Percentiles rank a stretch among this genome's conserved stretches.
These are phyloP conservation scores for Hydrochoerus hydrochaeris DNA, from an alignment of 2,113 vertebrate genomes.

Conservation along the genomic window DNA sequence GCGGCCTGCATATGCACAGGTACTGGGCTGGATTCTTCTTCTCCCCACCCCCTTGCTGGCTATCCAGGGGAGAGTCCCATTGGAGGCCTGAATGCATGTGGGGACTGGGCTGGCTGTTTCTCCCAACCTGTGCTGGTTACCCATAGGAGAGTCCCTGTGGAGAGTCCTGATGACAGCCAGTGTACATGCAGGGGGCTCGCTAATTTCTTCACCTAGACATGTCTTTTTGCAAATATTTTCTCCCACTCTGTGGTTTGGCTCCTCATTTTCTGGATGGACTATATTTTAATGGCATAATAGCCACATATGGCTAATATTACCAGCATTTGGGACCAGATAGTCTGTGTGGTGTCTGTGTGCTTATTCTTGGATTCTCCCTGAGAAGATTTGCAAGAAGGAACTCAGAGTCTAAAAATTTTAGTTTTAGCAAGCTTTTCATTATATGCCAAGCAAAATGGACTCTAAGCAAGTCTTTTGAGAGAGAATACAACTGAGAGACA, in stretches of 20 bases:
- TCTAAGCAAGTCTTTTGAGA: not conserved
- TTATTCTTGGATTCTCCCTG: not conserved
- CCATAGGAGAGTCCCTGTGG: no score
- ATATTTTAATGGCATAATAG: not conserved
- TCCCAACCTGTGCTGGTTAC: no score
- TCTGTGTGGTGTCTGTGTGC: not conserved
- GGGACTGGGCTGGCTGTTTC: no score
- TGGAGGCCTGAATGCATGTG: no score
- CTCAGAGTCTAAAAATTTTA: not conserved
- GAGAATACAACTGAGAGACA: not conserved
- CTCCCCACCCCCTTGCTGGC: no score
- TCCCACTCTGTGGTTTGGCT: not conserved
- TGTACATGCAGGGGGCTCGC: no score
- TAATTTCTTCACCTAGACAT: no score
- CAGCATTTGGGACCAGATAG: not conserved
- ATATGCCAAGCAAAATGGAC: not conserved
- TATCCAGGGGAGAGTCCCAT: no score
- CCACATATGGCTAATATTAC: not conserved
- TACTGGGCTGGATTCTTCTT: no score
- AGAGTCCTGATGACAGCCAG: no score
- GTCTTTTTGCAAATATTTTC: conserved; percentile 12
- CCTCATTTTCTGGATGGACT: not conserved
- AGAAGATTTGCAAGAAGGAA: not conserved
- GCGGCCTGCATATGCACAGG: no score
- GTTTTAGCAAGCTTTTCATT: not conserved